Evolutionary conservation across 2,888 invertebrate species (phyloP).

Genomic region (Callosobruchus maculatus): DNA sequence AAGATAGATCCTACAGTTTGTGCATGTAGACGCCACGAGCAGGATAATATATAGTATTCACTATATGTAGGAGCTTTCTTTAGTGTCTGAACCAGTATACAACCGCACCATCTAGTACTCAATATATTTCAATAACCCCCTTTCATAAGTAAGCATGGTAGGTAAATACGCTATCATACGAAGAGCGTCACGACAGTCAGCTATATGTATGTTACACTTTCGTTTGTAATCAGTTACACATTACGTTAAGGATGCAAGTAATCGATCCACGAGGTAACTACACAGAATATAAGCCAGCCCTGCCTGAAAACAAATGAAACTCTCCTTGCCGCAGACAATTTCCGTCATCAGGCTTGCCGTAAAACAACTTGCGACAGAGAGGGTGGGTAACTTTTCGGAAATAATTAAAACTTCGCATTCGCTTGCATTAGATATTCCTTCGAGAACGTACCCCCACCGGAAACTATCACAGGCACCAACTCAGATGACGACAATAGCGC

Average conservation of each 20-base stretch:
- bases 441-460: background rate
- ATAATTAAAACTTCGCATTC: slow-evolving; percentile 10
- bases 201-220: no score
- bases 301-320: background rate
- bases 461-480: background rate
- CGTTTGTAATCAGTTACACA: no score
- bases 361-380: background rate
- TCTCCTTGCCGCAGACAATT: background rate
- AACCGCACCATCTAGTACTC: no score
- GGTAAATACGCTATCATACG: no score
- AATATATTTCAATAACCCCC: no score
- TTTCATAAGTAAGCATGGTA: no score
- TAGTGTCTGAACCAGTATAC: no score
- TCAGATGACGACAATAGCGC: background rate
- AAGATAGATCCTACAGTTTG: no score
- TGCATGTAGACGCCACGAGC: no score
- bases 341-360: background rate
- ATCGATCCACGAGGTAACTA: background rate
- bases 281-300: background rate
- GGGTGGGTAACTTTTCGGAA: slow-evolving; percentile 3
- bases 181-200: no score
- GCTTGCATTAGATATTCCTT: slow-evolving; percentile 3
- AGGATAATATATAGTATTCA: no score
- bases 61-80: no score
- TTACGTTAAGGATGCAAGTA: background rate